phyloP scores from a whole-genome alignment of 2,888 invertebrate genomes.

The Spatulosminthurus flaviceps region DNA sequence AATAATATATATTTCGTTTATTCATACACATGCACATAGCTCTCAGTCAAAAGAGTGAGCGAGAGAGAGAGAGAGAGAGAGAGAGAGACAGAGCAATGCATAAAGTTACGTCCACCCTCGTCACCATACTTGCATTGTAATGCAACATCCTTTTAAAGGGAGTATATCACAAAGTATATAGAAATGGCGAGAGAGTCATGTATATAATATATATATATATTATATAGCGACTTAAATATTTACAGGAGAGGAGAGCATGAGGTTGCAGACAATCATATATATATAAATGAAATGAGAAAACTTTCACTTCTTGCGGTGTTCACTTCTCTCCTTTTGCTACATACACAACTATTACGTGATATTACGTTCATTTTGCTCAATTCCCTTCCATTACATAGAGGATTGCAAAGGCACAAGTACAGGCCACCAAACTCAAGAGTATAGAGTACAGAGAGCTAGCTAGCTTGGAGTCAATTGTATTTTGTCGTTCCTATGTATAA shows the following conservation, averaged over 20 bases:
- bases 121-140: too few species aligned
- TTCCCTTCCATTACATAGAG: conserved; percentile 36
- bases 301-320: conserved; percentile 45
- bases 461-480: background rate
- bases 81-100: too few species aligned
- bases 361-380: conserved; percentile 35
- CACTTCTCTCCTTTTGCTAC: background rate
- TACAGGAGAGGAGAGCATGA: background rate
- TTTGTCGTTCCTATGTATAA: background rate
- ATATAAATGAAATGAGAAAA: conserved; percentile 17
- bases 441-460: too few species aligned
- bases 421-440: conserved; percentile 6
- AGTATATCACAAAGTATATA: background rate
- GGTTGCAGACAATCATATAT: conserved; percentile 18
- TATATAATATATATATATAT: too few species aligned
- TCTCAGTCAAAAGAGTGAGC: too few species aligned
- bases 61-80: too few species aligned
- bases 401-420: conserved; percentile 37
- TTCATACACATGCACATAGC: background rate
- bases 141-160: background rate
- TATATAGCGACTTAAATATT: conserved; percentile 11
- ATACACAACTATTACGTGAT: conserved; percentile 21
- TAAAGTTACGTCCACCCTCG: too few species aligned
- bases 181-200: too few species aligned
- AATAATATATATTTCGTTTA: background rate